A percentile compares a stretch with the other conserved stretches of the same genome.
These are phyloP conservation scores for Julus scanicus DNA, from an alignment of 2,888 invertebrate species.

Conservation along the genomic window DNA sequence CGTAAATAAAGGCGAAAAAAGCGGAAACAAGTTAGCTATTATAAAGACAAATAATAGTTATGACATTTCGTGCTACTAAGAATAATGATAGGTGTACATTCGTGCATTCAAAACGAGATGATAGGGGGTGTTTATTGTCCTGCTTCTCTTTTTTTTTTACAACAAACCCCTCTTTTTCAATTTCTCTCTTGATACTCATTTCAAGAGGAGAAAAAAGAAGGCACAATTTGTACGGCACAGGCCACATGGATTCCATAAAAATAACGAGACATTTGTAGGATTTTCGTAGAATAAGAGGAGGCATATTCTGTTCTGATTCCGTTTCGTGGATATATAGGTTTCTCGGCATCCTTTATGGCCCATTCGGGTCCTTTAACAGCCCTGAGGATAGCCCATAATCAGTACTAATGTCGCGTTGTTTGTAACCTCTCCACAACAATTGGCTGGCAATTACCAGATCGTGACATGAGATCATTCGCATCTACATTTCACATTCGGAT, in stretches of 20 bases:
- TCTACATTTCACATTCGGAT: not conserved
- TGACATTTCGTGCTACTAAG: not conserved
- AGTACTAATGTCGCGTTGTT: slow-evolving; percentile 46
- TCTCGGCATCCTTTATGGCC: slow-evolving; percentile 38
- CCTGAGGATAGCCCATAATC: slow-evolving; percentile 49
- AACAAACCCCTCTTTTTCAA: not conserved
- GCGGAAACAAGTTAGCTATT: slow-evolving; percentile 48
- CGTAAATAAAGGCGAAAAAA: slow-evolving; percentile 51
- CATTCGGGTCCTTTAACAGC: slow-evolving; percentile 40
- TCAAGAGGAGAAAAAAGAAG: not conserved
- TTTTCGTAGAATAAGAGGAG: not conserved
- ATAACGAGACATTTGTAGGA: not conserved
- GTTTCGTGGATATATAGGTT: not conserved
- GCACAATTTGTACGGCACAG: not conserved
- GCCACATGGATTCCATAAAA: not conserved
- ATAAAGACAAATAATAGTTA: slow-evolving; percentile 52
- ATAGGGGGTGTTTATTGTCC: slow-evolving; percentile 7
- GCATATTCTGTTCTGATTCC: not conserved
- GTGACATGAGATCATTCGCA: not conserved
- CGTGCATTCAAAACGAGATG: slow-evolving; percentile 36
- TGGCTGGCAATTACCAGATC: slow-evolving; percentile 48
- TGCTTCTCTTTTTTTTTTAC: not conserved
- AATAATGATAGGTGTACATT: slow-evolving; percentile 50
- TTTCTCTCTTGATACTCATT: not conserved
- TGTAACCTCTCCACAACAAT: slow-evolving; percentile 38